Percentiles rank a stretch among this genome's conserved stretches.
Conservation (phyloP, 2,113 vertebrate species). For the Smithornis capensis region DNA sequence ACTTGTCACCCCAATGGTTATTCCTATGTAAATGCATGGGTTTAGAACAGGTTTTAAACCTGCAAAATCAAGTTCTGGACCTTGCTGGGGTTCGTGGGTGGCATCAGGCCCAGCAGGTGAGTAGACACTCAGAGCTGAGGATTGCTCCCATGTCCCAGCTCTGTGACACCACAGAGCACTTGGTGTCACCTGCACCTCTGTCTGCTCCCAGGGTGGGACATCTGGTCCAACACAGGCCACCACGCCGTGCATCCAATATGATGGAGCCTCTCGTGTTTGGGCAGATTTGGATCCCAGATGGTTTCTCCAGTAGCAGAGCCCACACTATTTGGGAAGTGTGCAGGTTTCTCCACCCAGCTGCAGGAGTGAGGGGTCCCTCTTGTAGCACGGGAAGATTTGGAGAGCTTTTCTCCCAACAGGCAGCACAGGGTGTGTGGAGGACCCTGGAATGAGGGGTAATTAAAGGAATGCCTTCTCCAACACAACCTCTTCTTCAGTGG, state of each 20-base stretch:
- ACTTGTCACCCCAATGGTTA: neutral
- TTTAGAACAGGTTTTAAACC: neutral
- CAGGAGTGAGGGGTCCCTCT: neutral
- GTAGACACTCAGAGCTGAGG: neutral
- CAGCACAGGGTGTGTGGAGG: neutral
- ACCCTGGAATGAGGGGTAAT: neutral
- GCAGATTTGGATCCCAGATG: neutral
- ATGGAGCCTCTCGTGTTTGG: rapidly evolving
- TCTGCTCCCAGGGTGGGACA: neutral
- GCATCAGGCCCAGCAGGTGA: neutral
- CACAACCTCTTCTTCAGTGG: slow-evolving; percentile 31
- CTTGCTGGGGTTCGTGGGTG: neutral
- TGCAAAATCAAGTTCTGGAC: neutral
- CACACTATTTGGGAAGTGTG: neutral
- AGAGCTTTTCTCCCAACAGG: neutral
- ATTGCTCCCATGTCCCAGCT: rapidly evolving
- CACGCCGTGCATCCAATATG: rapidly evolving
- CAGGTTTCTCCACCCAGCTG: neutral
- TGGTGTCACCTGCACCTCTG: neutral
- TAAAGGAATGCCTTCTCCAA: neutral
- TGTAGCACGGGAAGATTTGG: neutral
- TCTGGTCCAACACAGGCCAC: neutral
- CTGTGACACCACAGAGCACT: too few species aligned
- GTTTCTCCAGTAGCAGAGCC: neutral
- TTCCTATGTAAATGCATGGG: neutral